Conservation (phyloP, 2,888 invertebrate species). For the Acrocyrtus sp. region DNA sequence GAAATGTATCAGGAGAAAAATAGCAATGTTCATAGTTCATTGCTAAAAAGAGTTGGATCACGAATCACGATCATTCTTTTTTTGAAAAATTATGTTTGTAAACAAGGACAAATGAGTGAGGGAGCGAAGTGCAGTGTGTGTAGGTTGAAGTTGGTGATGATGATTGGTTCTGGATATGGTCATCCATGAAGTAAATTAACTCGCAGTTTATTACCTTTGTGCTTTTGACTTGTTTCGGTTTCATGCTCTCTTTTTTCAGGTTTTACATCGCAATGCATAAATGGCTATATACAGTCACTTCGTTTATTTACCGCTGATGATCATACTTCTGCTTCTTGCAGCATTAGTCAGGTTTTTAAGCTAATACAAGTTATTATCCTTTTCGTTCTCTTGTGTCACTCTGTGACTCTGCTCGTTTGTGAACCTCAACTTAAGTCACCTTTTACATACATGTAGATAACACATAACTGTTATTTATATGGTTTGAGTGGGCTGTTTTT, state of each 20-base stretch:
- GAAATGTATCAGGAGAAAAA: no score
- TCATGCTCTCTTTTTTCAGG: background rate
- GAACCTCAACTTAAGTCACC: background rate
- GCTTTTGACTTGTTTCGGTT: background rate
- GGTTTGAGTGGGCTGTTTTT: background rate
- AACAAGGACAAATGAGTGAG: background rate
- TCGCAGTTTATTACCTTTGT: background rate
- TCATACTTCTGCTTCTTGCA: no score
- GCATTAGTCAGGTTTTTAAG: background rate
- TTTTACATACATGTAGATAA: background rate
- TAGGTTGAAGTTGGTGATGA: background rate
- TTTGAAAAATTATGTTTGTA: no score
- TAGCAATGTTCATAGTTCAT: no score
- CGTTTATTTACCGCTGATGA: no score
- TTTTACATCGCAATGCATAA: background rate
- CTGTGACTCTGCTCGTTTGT: no score
- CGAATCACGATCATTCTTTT: no score
- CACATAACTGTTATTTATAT: no score
- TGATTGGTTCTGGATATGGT: background rate
- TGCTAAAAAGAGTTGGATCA: no score
- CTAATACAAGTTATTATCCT: background rate
- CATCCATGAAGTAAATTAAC: background rate
- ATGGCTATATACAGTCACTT: background rate
- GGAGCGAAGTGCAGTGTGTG: background rate
- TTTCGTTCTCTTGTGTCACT: background rate